Base-by-base conservation (phyloP, 2,113 vertebrate species). In the Myiopsitta monachus region DNA sequence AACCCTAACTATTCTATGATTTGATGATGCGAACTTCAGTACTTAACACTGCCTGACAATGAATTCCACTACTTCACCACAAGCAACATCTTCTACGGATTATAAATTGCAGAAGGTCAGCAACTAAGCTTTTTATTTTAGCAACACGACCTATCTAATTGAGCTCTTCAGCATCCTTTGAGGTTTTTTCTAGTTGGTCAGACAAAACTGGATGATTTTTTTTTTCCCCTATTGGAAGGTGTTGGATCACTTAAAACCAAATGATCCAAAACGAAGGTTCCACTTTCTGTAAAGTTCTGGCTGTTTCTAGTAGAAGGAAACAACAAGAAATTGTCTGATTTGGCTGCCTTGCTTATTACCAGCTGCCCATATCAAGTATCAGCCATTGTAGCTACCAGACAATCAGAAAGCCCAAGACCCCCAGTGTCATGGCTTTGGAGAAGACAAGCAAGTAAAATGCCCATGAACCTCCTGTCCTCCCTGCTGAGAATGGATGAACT, bases 81-180 rank as follows among this genome's bases (percentile, higher is more conserved):
- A 0, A 51, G 43, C 28, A 44, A 49, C 19, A 57, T 52, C 63
- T 61, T 90, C 44, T 21, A 21, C 2, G 18, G 79, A 88, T 88
- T 90, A 93, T 36, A 94, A 87, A 81, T n/a, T 74, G 73, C 28
- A 70, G 38, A 49, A 88, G 28, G 46, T n/a, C 41, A 93, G 38
- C 44, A 69, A 70, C 36, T 54, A 81, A 81, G 73, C n/a, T 88
- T 93, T 95, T 87, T 59, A 87, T 92, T 94, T 95, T 67, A 94
- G 76, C 10, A 74, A 70, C 31, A 54, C 72, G 86, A 88, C 83
- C 91, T 83, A 90, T 51, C 67, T 94, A 90, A 86, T 6, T 59
- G 55, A 90, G 76, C 17, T 86, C 52, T 88, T 92, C 18, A 23
- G 68, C 83, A 52, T 84, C 88, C 76, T 92, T 61, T 81, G 83